Evolutionary conservation across 2,113 vertebrate genomes (phyloP).

Genomic region (Mastomys coucha): DNA sequence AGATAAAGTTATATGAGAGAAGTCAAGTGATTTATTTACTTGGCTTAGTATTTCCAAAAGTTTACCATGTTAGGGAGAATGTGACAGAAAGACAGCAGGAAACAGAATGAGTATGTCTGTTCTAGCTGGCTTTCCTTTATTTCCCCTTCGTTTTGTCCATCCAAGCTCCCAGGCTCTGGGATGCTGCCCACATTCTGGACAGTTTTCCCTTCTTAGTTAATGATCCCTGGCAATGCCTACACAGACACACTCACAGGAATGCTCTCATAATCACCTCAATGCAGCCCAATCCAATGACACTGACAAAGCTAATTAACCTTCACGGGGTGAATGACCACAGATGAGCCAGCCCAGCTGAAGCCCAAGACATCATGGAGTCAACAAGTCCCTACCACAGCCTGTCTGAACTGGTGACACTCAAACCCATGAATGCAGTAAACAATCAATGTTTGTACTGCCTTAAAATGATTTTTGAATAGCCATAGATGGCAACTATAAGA

Average conservation of each 20-base stretch:
- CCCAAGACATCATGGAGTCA: not conserved
- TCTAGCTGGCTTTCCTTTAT: not conserved
- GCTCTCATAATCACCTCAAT: not conserved
- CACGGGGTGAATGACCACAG: not conserved
- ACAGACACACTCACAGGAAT: not conserved
- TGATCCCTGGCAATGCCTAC: not conserved
- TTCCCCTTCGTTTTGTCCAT: not conserved
- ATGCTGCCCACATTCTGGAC: not conserved
- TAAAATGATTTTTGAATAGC: not conserved
- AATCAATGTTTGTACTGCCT: too few species aligned
- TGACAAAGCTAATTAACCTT: not conserved
- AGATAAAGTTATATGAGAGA: not conserved
- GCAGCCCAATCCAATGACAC: not conserved
- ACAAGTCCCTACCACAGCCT: too few species aligned
- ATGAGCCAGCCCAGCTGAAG: not conserved
- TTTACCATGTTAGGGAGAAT: not conserved
- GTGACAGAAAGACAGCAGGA: not conserved
- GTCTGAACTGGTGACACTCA: not conserved
- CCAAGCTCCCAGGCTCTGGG: not conserved
- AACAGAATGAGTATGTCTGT: not conserved
- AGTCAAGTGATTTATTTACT: not conserved
- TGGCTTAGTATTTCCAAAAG: not conserved
- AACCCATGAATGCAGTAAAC: not conserved
- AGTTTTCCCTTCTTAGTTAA: not conserved
- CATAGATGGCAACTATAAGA: not conserved